Percentiles rank a stretch among this genome's conserved stretches.
These are phyloP conservation scores for Diorhabda sublineata DNA, from an alignment of 1,140 invertebrate species.

Conservation along the genomic window DNA sequence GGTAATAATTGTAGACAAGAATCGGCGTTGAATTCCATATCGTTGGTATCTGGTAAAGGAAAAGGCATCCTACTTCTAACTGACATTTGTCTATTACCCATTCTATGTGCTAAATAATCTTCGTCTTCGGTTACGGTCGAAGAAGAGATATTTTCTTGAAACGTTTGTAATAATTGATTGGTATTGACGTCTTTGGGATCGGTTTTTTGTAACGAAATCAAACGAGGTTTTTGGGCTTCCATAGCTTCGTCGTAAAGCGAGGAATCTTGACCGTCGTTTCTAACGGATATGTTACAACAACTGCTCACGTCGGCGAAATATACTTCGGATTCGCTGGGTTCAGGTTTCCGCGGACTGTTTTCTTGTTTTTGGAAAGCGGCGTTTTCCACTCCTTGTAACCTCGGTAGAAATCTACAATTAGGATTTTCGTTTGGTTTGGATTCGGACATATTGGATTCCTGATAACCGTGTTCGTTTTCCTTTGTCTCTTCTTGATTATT, in stretches of 20 bases:
- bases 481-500: constrained; percentile 26
- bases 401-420: constrained; percentile 44
- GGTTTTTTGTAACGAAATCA: constrained; percentile 36
- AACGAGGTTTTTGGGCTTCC: constrained; percentile 39
- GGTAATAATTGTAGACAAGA: constrained; percentile 45
- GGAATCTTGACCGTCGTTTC: constrained; percentile 53
- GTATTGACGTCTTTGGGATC: constrained; percentile 24
- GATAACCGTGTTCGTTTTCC: constrained; percentile 39
- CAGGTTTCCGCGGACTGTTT: constrained; percentile 51
- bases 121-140: constrained; percentile 46
- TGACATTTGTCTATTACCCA: constrained; percentile 54
- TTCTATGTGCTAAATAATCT: constrained; percentile 53
- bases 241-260: constrained; percentile 48
- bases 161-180: constrained; percentile 35
- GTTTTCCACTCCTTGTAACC: constrained; percentile 61
- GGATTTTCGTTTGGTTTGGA: constrained; percentile 27
- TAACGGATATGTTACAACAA: constrained; percentile 70
- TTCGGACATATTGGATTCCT: constrained; percentile 36
- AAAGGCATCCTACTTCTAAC: constrained; percentile 56
- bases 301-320: constrained; percentile 85
- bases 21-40: constrained; percentile 36
- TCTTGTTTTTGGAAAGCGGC: constrained; percentile 61
- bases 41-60: constrained; percentile 48
- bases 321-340: constrained; percentile 69
- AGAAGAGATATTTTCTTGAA: constrained; percentile 33